Evolutionary conservation across 1,140 invertebrate species (phyloP).

Genomic region (Sarcophaga peregrina): DNA sequence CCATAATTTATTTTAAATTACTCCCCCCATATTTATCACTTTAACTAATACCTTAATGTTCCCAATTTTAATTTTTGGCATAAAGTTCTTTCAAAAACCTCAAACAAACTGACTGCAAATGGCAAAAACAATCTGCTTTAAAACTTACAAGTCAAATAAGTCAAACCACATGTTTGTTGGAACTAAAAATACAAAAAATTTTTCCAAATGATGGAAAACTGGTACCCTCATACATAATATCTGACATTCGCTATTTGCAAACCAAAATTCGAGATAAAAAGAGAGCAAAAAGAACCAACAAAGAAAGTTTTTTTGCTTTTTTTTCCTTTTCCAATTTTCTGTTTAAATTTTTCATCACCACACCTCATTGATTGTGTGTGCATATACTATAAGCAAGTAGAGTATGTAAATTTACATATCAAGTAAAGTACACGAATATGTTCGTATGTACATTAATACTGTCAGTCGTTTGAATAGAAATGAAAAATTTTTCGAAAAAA

Average conservation of each 20-base stretch:
- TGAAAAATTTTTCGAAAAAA: too few species aligned
- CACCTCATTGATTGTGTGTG: conserved; percentile 31
- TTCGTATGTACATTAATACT: too few species aligned
- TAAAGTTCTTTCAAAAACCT: background rate
- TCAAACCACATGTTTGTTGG: background rate
- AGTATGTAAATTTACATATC: too few species aligned
- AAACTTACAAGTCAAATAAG: background rate
- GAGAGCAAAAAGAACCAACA: background rate
- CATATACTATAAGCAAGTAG: background rate
- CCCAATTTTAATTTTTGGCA: background rate
- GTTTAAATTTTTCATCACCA: conserved; percentile 10
- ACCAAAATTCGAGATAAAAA: background rate
- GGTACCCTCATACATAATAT: background rate
- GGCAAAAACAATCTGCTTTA: too few species aligned
- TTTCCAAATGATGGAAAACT: background rate
- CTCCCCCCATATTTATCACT: background rate
- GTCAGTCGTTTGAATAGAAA: too few species aligned
- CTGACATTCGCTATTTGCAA: background rate
- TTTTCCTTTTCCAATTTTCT: conserved; percentile 30
- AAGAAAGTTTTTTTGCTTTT: background rate
- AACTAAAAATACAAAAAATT: background rate
- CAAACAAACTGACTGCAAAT: background rate
- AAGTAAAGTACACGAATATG: too few species aligned
- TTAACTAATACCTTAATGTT: background rate
- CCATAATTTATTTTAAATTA: background rate